Base-by-base conservation (phyloP, 2,888 invertebrate species). In the Napeogenes inachia region DNA sequence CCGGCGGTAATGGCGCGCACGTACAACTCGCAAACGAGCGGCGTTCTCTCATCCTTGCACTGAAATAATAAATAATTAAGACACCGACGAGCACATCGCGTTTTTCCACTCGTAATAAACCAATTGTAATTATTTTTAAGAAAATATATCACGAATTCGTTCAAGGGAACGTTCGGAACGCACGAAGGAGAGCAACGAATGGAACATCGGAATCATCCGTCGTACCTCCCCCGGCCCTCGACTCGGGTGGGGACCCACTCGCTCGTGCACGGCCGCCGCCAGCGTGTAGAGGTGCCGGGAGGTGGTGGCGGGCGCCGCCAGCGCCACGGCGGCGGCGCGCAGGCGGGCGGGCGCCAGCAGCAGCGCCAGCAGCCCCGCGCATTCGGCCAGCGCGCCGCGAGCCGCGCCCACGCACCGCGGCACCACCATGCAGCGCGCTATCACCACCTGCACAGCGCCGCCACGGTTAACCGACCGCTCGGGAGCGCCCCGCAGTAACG, bases 1-100 rank as follows among this genome's bases (percentile, higher is more conserved):
- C 95, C 95, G 12, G 94, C 92, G 4, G 94, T 95, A 70, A 95
- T 90, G 3, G 94, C 95, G 63, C 94, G 92, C 59, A 95, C 93
- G 78, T 94, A 95, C 71, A 95, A 79, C 79, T 95, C 94, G 68
- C 95, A 93, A 46, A 93, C 93, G 64, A 95, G 91, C 32, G 94
- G 91, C 71, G 93, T 92, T 79, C 94, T 87, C 42, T 83, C 87
- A 0, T 87, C 84, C 33, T 90, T 89, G 68, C 91, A 91, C 93
- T 93, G 87, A 21, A 89, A 87, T 21, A 21, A 21, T 21, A 65
- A 60, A 63, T 42, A 42, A 42, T 10, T 12, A 3, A 42, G 2
- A 12, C 42, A 6, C 10, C 3, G 12, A 10, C 42, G 3, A 10
- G 2, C 42, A 6, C 4, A 4, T 35, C 35, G 35, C 21, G 21